Percentiles rank a stretch among this genome's conserved stretches.
Conservation (phyloP, 1,140 invertebrate species). For the Theocolax elegans region DNA sequence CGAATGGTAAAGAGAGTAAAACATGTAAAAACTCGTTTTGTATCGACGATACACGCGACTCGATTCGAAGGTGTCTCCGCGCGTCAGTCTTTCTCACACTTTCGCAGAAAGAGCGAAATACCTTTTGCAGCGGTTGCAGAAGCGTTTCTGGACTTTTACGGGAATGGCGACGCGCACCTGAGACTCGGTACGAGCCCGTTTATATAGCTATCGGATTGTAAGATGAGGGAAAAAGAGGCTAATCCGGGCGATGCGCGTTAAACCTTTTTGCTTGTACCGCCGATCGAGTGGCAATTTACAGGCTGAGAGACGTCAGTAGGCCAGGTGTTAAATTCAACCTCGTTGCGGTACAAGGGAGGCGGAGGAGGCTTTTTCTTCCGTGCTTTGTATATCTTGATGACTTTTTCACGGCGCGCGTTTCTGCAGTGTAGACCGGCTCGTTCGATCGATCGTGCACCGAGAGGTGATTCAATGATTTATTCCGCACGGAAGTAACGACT, state of each 20-base stretch:
- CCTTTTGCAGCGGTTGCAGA: conserved; percentile 38
- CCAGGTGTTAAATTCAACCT: conserved; percentile 29
- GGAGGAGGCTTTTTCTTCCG: background rate
- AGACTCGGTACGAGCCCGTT: no score
- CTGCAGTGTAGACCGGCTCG: background rate
- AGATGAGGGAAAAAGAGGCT: conserved; percentile 2
- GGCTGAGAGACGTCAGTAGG: conserved; percentile 18
- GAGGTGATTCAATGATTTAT: conserved; percentile 2
- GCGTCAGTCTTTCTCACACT: conserved; percentile 32
- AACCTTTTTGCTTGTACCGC: background rate
- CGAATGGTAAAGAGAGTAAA: no score
- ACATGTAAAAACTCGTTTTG: no score
- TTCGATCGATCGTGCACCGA: background rate
- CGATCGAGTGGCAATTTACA: background rate
- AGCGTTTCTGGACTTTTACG: conserved; percentile 49
- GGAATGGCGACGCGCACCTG: conserved; percentile 44
- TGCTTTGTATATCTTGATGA: conserved; percentile 19
- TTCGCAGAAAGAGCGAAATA: conserved; percentile 32
- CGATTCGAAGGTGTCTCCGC: no score
- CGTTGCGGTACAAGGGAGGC: background rate
- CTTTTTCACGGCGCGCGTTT: conserved; percentile 25
- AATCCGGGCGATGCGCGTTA: background rate
- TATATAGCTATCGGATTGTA: background rate
- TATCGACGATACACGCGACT: no score
- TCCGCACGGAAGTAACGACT: background rate